Conservation (phyloP, 1,140 invertebrate species). For the Drosophila teissieri region DNA sequence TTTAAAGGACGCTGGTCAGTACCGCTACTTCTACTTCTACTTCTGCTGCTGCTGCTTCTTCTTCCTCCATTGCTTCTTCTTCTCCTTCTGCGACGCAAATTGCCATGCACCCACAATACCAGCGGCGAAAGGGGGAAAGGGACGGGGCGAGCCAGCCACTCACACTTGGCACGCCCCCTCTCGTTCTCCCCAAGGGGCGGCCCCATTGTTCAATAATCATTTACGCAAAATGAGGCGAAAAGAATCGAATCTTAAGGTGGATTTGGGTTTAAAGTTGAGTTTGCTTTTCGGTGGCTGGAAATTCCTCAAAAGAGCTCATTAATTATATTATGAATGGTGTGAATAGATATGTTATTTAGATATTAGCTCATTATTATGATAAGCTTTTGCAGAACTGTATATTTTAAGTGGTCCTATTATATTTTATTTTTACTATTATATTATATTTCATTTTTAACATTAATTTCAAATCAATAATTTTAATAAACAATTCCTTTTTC, state of each 20-base stretch:
- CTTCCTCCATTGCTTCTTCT: constrained; percentile 5
- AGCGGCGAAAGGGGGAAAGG: constrained; percentile 9
- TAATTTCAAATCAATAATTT: too few relatives aligned
- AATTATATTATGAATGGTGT: too few relatives aligned
- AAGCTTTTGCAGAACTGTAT: too few relatives aligned
- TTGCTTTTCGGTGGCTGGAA: not conserved
- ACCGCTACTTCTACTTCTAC: not conserved
- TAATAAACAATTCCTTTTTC: not conserved
- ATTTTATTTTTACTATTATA: too few relatives aligned
- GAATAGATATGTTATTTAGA: too few relatives aligned
- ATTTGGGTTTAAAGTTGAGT: not conserved
- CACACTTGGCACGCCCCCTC: constrained; percentile 11
- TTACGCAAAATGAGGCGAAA: constrained; percentile 14
- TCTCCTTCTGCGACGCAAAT: constrained; percentile 41
- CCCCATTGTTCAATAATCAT: constrained; percentile 39
- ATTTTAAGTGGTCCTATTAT: too few relatives aligned
- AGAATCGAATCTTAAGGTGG: constrained; percentile 3
- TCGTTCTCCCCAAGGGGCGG: constrained; percentile 28
- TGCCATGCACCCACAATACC: constrained; percentile 48
- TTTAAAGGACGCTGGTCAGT: constrained; percentile 41
- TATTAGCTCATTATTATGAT: too few relatives aligned
- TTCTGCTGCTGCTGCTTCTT: not conserved
- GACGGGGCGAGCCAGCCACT: constrained; percentile 7
- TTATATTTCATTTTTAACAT: too few relatives aligned
- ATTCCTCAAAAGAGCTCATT: not conserved